Conservation (phyloP, 2,797 vertebrate species). For the Macropus fuliginosus region DNA sequence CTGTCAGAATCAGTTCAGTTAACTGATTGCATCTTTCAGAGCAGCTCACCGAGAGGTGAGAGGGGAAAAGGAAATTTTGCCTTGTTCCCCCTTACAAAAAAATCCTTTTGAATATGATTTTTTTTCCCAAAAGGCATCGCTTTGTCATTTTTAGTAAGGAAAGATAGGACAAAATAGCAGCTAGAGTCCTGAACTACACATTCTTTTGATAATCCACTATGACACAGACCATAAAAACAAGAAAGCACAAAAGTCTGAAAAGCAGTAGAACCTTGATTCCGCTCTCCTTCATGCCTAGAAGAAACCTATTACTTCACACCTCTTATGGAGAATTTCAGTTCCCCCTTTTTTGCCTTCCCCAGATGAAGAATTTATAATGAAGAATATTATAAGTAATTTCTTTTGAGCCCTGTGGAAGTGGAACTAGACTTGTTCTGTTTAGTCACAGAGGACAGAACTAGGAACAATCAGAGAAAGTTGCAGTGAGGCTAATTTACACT, state of each 20-base stretch:
- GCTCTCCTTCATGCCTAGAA: background rate
- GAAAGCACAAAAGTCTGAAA: background rate
- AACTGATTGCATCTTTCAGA: background rate
- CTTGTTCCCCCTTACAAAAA: background rate
- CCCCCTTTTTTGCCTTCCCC: background rate
- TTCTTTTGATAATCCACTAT: background rate
- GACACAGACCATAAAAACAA: background rate
- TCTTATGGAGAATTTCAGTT: background rate
- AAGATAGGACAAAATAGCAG: background rate
- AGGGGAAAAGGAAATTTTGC: background rate
- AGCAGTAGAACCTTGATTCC: background rate
- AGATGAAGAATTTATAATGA: background rate
- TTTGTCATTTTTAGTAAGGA: background rate
- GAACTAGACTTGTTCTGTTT: background rate
- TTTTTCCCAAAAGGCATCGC: background rate
- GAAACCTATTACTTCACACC: background rate
- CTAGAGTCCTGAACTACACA: background rate
- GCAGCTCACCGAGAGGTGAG: background rate
- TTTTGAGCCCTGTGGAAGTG: background rate
- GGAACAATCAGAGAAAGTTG: background rate
- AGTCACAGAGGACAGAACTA: background rate
- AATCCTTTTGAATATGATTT: background rate
- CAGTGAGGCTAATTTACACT: background rate
- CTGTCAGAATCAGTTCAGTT: background rate
- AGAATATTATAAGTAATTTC: background rate